A percentile compares a stretch with the other conserved stretches of the same genome.
Evolutionary conservation across 2,797 vertebrate genomes (phyloP).

Genomic region (Acipenser oxyrinchus): DNA sequence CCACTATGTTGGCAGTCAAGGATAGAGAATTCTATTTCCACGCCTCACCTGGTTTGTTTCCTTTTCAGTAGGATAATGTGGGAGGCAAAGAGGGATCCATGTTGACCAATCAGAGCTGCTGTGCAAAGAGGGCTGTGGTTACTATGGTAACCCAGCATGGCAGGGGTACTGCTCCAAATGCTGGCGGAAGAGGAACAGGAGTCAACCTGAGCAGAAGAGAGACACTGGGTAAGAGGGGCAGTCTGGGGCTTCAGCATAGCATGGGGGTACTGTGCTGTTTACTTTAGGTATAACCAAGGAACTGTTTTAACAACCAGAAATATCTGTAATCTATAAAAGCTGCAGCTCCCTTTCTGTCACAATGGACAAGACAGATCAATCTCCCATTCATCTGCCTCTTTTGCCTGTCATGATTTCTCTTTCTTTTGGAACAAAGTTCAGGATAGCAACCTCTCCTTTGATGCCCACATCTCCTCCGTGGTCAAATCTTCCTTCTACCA

Average conservation of each 20-base stretch:
- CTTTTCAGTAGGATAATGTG: slow-evolving; percentile 37
- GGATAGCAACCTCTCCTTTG: too few relatives aligned
- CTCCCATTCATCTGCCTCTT: too few relatives aligned
- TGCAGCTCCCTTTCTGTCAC: not conserved
- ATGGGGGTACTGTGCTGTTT: not conserved
- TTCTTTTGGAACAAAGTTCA: not conserved
- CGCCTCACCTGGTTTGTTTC: too few relatives aligned
- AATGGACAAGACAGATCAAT: not conserved
- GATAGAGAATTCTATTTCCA: too few relatives aligned
- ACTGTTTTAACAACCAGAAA: too few relatives aligned
- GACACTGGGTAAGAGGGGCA: slow-evolving; percentile 38
- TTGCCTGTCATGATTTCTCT: not conserved
- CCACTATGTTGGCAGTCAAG: too few relatives aligned
- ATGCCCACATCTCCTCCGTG: too few relatives aligned
- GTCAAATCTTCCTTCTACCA: too few relatives aligned
- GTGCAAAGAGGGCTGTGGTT: slow-evolving; percentile 66
- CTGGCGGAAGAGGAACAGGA: slow-evolving; percentile 56
- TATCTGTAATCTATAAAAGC: too few relatives aligned
- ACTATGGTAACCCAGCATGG: slow-evolving; percentile 71
- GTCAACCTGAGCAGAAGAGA: slow-evolving; percentile 31
- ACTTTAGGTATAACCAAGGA: not conserved
- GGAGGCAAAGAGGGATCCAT: slow-evolving; percentile 51
- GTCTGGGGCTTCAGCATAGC: too few relatives aligned
- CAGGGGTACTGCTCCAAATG: slow-evolving; percentile 74
- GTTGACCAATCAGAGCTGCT: slow-evolving; percentile 62